Base-by-base conservation (phyloP, 2,113 vertebrate species). In the Junco hyemalis region DNA sequence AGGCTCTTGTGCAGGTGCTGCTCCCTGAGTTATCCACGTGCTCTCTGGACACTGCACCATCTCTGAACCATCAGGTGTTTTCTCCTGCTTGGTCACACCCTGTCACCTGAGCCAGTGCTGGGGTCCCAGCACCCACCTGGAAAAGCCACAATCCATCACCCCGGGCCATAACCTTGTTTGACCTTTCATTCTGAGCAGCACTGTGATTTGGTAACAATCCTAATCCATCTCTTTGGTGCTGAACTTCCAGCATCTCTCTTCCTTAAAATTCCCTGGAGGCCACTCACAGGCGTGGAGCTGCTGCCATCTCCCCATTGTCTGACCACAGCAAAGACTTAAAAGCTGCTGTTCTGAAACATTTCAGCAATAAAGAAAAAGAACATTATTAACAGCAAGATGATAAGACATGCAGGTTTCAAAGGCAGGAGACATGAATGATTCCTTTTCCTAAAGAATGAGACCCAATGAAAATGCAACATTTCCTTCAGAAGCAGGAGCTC, bases 391-490 rank as follows among this genome's bases (percentile, higher is more conserved):
- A 87, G 69, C 53, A 61, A 81, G 70, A 56, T 38, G 86, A 95
- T 38, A 92, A 95, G 65, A 54, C 66, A 93, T 65, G 48, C 78
- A 85, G 65, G 74, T 89, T 91, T 92, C 80, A 83, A 96, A 94
- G 59, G 64, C 81, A 72, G 57, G 70, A 92, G 81, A 76, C 40
- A 57, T 76, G 73, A 92, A 86, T 87, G 84, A 85, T 93, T 92
- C 69, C 78, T 81, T 76, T 92, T 84, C 81, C 65, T 76, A 69
- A 85, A 91, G 73, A 95, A 87, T 48, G 72, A 91, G 91, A 28
- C 36, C 24, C 61, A 60, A 29, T 80, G 89, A 85, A 93, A 94
- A 92, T 0, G 29, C 57, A 69, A 9, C 19, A 25, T 80, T 78
- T 93, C 84, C 86, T 81, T 69, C 93, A 89, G 89, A 53, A 76